Evolutionary conservation across 2,113 vertebrate genomes (phyloP).

Genomic region (Henicopernis longicauda): DNA sequence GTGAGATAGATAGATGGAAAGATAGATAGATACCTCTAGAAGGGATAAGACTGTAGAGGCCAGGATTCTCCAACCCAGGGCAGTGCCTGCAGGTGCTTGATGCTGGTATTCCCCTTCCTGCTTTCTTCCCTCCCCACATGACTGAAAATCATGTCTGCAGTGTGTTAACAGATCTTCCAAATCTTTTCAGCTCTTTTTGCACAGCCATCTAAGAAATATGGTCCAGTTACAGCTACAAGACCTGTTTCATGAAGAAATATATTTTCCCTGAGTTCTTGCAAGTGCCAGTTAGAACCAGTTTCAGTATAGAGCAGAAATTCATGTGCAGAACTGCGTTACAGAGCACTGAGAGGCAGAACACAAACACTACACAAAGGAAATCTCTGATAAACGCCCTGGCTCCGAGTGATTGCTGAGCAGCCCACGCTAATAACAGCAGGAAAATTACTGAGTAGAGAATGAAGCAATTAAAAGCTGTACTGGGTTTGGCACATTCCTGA

Average conservation of each 20-base stretch:
- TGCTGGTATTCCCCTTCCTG: neutral
- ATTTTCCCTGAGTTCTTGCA: neutral
- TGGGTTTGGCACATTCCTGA: conserved; percentile 35
- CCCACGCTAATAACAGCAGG: neutral
- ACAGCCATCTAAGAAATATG: neutral
- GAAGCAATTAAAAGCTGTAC: conserved; percentile 51
- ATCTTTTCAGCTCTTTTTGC: neutral
- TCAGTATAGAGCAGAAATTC: neutral
- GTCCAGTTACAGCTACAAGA: neutral
- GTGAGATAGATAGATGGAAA: neutral
- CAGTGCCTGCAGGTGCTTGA: neutral
- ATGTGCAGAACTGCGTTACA: neutral
- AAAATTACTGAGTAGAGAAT: conserved; percentile 42
- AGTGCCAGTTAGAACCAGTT: neutral
- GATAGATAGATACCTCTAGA: neutral
- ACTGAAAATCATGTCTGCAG: neutral
- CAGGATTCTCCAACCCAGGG: neutral
- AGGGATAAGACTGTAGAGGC: neutral
- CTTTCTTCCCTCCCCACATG: neutral
- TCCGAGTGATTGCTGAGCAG: conserved; percentile 41
- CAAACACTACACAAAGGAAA: conserved; percentile 27
- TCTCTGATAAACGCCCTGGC: neutral
- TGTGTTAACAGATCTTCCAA: neutral
- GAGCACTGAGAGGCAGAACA: neutral
- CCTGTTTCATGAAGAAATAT: neutral